Base-by-base conservation (phyloP, 2,888 invertebrate genomes). In the Eupithecia dodoneata region DNA sequence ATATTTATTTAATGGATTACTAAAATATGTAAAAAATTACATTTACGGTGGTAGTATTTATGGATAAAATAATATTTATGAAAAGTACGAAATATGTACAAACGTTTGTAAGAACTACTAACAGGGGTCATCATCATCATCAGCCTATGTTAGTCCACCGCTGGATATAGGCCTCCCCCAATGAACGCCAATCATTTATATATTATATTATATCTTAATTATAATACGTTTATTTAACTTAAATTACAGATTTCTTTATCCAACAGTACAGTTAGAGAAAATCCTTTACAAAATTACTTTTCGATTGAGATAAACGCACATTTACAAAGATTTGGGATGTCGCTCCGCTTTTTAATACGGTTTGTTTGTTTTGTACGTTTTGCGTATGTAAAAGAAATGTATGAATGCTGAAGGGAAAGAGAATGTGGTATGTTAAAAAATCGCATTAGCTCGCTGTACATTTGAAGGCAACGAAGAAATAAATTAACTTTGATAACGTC, bases 261-360 rank as follows among this genome's bases (percentile, higher is more conserved):
- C 69, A 44, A 45, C 69, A 42, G 69, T 69, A 69, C 69, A 10
- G 42, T 69, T 18, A 9, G 13, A 76, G 71, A 76, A 79, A 84
- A 84, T 81, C 80, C 81, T 82, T 81, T 75, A 80, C 80, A 80
- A 81, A 83, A 85, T 84, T 82, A 81, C 85, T 82, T 84, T 83
- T 77, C 80, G 77, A 84, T 85, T 81, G 79, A 81, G 83, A 86
- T 84, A 79, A 84, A 84, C 81, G 80, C 82, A 77, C 73, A 83
- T 77, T 81, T 72, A 71, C 67, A 71, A 71, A 76, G 82, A 81
- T 82, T 84, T 80, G 72, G 66, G 78, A 75, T 79, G 77, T 76
- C 77, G 75, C 76, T 80, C 72, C 49, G 49, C 65, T 77, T 78
- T 76, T 77, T 74, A 79, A 78, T 78, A 71, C 74, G 74, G 76